Evolutionary conservation across 2,797 vertebrate genomes (phyloP), one percentile per base, ranked within the genome.

Genomic region (Hipposideros larvatus): DNA sequence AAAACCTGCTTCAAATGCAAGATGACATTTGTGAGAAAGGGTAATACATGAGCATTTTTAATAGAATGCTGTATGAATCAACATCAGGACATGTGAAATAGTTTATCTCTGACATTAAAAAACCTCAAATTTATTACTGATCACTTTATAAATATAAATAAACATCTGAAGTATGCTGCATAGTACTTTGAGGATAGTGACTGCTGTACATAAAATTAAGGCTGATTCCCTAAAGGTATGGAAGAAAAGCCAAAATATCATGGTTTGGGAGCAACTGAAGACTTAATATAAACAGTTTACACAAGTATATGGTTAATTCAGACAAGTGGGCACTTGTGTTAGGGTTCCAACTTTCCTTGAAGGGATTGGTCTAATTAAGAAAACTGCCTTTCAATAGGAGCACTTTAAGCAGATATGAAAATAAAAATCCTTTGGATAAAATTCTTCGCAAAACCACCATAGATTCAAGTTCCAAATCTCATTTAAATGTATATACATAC

Each of bases 181-280:
- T 73, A 95, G 91, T 93, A 89, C 34, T 75, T 41, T 91, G 87
- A 93, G 80, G 86, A 93, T 94, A 96, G 75, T 78, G 78, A 95
- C 48, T 80, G 65, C 92, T 66, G 95, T 74, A 91, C 59, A 87
- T 73, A 59, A 95, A 90, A 84, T 95, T 80, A 96, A 94, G 90
- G 70, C 80, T 55, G 71, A 94, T 68, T 95, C 28, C 48, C 63
- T 93, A 82, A 82, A 68, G 21, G 21, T 74, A 90, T n/a, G 55
- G 43, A 87, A 91, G 63, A 68, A 87, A 94, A 93, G 68, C 3
- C 43, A 92, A 78, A 95, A 86, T 71, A 84, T 73, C 63, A 79
- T 21, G 28, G 37, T 83, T 85, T 53, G 28, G 46, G 92, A 86
- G 82, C 13, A n/a, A 78, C 53, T 5, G 13, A 94, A 96, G 53